Evolutionary conservation across 2,113 vertebrate genomes (phyloP).

Genomic region (Neoarius graeffei): DNA sequence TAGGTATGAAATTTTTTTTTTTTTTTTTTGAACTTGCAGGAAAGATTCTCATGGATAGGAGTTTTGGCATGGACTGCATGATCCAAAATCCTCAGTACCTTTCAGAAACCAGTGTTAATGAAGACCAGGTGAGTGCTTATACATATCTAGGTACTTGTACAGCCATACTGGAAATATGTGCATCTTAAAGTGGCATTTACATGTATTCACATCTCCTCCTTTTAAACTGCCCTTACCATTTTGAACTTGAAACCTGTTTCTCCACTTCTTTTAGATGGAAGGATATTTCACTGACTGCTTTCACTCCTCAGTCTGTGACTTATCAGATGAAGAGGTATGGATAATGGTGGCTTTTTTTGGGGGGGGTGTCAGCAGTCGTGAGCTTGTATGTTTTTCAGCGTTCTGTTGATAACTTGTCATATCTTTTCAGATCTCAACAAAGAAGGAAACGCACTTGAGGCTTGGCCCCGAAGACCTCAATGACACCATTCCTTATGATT

Average conservation of each 20-base stretch:
- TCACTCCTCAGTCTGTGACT: slow-evolving; percentile 34
- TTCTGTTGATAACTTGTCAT: neutral
- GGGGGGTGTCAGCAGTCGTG: neutral
- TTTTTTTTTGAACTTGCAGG: slow-evolving; percentile 18
- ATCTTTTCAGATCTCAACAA: slow-evolving; percentile 53
- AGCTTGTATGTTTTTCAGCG: neutral
- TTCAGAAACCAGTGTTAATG: neutral
- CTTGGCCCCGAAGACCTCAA: slow-evolving; percentile 58
- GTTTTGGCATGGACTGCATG: neutral
- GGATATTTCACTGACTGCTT: neutral
- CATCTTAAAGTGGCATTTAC: neutral
- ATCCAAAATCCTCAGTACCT: neutral
- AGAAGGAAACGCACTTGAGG: slow-evolving; percentile 54
- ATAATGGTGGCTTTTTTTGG: neutral
- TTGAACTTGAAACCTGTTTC: neutral
- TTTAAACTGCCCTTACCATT: neutral
- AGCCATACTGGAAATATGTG: neutral
- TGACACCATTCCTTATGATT: slow-evolving; percentile 51
- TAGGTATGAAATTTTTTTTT: neutral
- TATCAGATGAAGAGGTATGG: slow-evolving; percentile 56
- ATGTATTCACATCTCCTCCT: neutral
- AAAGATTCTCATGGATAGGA: neutral
- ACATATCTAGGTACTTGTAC: neutral
- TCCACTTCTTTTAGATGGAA: slow-evolving; percentile 20
- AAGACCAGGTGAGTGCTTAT: slow-evolving; percentile 5